Conservation (phyloP, 2,113 vertebrate genomes). For the Ctenodactylus gundi region DNA sequence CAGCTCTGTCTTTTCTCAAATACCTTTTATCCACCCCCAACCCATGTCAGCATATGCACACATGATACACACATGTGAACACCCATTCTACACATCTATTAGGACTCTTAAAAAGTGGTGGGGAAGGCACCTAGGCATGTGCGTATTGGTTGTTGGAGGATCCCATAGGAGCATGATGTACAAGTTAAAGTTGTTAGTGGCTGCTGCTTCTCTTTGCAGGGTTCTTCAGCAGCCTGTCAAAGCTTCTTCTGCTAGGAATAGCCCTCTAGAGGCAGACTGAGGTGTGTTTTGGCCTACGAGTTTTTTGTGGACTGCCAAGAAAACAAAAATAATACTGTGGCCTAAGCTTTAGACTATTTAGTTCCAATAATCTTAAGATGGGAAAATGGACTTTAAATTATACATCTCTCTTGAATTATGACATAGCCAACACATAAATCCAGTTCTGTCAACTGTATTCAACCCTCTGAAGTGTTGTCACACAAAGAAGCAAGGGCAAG, state of each 20-base stretch:
- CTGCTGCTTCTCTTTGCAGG: neutral
- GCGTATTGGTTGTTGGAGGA: neutral
- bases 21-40: neutral
- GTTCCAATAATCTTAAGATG: neutral
- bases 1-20: neutral
- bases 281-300: neutral
- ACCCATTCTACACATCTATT: too few relatives aligned
- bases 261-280: neutral
- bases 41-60: neutral
- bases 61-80: too few relatives aligned
- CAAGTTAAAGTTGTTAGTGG: neutral
- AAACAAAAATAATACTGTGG: neutral
- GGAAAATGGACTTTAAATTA: neutral
- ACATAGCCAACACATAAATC: neutral
- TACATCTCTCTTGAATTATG: neutral
- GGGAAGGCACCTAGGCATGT: neutral
- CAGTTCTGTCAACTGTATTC: neutral
- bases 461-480: neutral
- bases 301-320: neutral
- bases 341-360: neutral
- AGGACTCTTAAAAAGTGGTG: neutral
- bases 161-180: neutral
- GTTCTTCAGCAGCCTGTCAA: neutral
- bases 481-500: neutral
- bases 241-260: neutral